Evolutionary conservation across 2,113 vertebrate genomes (phyloP).

Genomic region (Aspiorhynchus laticeps): DNA sequence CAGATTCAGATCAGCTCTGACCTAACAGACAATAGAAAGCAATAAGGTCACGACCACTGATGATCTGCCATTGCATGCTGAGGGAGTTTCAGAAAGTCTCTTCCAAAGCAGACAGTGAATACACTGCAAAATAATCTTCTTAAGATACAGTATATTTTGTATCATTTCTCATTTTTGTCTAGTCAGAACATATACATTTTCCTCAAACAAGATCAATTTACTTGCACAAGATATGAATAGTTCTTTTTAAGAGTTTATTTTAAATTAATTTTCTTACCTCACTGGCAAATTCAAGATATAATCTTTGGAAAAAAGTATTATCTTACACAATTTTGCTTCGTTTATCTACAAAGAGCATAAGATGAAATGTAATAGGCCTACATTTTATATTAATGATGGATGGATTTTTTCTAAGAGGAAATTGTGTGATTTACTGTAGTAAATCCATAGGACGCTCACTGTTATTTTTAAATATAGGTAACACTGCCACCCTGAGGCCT

Average conservation of each 20-base stretch:
- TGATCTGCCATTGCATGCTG: neutral
- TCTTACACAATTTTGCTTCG: neutral
- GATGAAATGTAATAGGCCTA: neutral
- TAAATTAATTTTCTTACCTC: neutral
- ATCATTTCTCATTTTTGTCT: neutral
- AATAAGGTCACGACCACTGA: neutral
- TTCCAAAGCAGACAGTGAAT: neutral
- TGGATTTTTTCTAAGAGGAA: neutral
- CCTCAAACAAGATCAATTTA: neutral
- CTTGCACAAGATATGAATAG: neutral
- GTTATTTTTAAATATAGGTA: neutral
- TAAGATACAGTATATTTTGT: neutral
- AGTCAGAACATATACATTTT: neutral
- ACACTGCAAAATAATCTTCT: neutral
- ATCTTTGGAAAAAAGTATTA: neutral
- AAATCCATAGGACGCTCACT: neutral
- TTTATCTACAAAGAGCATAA: neutral
- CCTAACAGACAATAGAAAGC: neutral
- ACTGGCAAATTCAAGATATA: neutral
- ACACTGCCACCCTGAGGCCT: slow-evolving; percentile 24
- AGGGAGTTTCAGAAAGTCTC: neutral
- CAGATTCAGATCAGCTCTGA: neutral
- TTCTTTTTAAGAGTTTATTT: neutral
- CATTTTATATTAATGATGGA: neutral
- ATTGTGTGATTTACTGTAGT: too few relatives aligned